Base-by-base conservation (phyloP, 2,797 vertebrate species). In the Lindbergichthys nudifrons region DNA sequence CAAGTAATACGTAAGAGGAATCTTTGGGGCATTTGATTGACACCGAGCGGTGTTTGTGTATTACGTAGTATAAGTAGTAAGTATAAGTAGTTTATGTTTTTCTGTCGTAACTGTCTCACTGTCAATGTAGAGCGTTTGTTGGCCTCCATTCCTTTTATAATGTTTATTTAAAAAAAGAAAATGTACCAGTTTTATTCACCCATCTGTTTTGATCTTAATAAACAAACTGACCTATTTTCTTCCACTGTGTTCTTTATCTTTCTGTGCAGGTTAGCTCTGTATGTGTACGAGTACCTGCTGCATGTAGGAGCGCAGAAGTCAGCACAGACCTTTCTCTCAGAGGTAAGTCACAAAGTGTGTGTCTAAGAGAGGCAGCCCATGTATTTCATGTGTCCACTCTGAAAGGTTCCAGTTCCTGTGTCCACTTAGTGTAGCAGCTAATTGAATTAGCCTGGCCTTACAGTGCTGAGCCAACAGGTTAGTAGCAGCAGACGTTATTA, bases 231-330 rank as follows among this genome's bases (percentile, higher is more conserved):
- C 65, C 47, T 18, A 16, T 60, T 48, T 78, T 63, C 36, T 82
- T 47, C 56, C 39, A 7, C 57, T 73, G 66, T 75, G 47, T 73
- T 73, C 53, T 82, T 13, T 73, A 13, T 85, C 43, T 83, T 53
- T 75, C 1, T 81, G 58, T 82, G 51, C 94, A 99, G 98, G 94
- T 96, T 99, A 97, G 98, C 98, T 76, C 96, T 99, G 79, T 99
- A 99, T 43, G 97, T 99, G 81, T 99, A 99, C 83, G 98, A 99
- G 89, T 99, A 99, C 93, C 95, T 99, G 94, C 97, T 99, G 91
- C 98, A 99, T 94, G 97, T 99, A 89, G 98, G 98, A 94, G 98
- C 98, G 77, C 97, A 99, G 96, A 99, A 99, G 95, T 99, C 97
- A 58, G 98, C 98, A 85, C 98, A 99, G 94, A 99, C 98, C 9